These are phyloP conservation scores for Mylabris phalerata DNA, from an alignment of 1,140 invertebrate species.

Conservation along the genomic window DNA sequence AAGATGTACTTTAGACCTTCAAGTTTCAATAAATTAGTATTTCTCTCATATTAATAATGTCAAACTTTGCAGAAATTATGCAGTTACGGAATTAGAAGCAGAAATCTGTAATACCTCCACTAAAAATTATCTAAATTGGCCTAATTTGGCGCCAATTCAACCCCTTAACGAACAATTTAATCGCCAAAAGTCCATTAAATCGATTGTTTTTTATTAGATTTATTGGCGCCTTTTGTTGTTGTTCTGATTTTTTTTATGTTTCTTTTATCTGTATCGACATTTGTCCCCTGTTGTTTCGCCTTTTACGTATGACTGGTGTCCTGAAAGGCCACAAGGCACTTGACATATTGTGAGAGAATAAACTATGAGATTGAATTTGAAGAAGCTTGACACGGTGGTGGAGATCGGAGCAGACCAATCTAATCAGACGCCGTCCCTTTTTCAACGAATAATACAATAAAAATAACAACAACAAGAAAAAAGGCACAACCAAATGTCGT, in stretches of 20 bases:
- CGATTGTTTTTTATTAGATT: conserved; percentile 20
- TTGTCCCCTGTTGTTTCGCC: conserved; percentile 5
- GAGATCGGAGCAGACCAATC: conserved; percentile 5
- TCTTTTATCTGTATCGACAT: too few relatives aligned
- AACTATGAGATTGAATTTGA: conserved; percentile 18
- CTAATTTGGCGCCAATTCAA: neutral
- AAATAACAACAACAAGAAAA: too few relatives aligned
- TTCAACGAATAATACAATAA: too few relatives aligned
- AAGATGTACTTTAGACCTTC: too few relatives aligned
- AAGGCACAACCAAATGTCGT: neutral
- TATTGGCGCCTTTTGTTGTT: conserved; percentile 1
- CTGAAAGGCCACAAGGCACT: conserved; percentile 1
- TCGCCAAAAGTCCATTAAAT: conserved; percentile 16
- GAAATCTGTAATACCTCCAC: too few relatives aligned
- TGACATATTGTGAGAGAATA: conserved; percentile 17
- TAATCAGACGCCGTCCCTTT: conserved; percentile 11
- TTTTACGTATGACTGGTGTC: conserved; percentile 16
- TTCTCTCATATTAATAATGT: too few relatives aligned
- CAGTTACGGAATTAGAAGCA: too few relatives aligned
- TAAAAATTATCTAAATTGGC: too few relatives aligned
- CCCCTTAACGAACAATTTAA: conserved; percentile 14
- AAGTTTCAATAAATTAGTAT: too few relatives aligned
- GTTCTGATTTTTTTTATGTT: too few relatives aligned
- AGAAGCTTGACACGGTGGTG: conserved; percentile 6
- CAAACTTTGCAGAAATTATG: too few relatives aligned